Evolutionary conservation across 2,888 invertebrate genomes (phyloP).

Genomic region (Pimpla rufipes): DNA sequence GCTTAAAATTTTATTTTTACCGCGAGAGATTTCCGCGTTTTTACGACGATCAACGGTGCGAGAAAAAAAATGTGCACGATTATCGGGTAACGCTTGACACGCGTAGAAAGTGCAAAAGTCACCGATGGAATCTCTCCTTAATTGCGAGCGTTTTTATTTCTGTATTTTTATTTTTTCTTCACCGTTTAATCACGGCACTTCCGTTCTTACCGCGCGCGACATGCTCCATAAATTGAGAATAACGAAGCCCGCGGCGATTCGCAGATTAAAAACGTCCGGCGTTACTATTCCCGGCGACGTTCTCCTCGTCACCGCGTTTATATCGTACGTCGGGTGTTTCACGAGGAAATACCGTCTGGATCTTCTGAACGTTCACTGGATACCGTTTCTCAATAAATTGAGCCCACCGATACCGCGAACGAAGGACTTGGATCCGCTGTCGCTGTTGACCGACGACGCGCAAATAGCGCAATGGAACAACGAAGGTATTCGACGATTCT

Average conservation of each 20-base stretch:
- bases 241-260: conserved; percentile 71
- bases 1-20: no score
- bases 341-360: conserved; percentile 93
- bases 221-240: no score
- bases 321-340: conserved; percentile 98
- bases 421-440: conserved; percentile 92
- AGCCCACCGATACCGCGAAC: conserved; percentile 93
- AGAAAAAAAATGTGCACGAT: no score
- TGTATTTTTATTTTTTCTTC: conserved; percentile 6
- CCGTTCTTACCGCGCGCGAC: no score
- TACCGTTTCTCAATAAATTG: conserved; percentile 91
- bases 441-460: conserved; percentile 96
- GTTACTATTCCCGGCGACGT: conserved; percentile 95
- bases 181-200: no score
- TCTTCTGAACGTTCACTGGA: conserved; percentile 92
- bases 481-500: conserved; percentile 90
- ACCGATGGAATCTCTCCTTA: not conserved
- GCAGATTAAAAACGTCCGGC: conserved; percentile 90
- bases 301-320: conserved; percentile 95
- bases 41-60: no score
- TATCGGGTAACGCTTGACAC: no score
- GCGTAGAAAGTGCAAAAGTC: no score
- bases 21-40: no score
- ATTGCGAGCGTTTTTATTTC: not conserved
- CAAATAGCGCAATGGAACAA: conserved; percentile 98